Base-by-base conservation (phyloP, 2,113 vertebrate species). In the Onychostruthus taczanowskii region DNA sequence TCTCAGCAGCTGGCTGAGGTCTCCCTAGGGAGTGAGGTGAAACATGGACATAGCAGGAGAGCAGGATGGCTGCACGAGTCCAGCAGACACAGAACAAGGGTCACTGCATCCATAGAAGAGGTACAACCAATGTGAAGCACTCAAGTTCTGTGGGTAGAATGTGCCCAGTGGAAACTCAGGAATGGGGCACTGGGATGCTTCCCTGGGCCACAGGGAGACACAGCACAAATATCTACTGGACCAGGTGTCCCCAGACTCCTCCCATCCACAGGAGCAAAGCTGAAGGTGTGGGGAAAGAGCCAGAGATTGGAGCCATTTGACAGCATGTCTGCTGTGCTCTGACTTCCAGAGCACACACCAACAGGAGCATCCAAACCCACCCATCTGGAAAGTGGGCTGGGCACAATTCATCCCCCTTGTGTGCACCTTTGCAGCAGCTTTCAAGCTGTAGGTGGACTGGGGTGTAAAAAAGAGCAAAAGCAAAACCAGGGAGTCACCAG, bases 81-180 rank as follows among this genome's bases (percentile, higher is more conserved):
- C 67, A n/a, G 74, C 84, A 84, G 67, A 18, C 13, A 33, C 11
- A 1, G 53, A 16, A 19, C 7, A 1, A 77, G 41, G 73, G 44
- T 18, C 8, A 0, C 20, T 15, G 22, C 17, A 11, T 23, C 58
- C 43, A 6, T 0, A 8, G 61, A 7, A 19, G 31, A 39, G 19
- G 13, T n/a, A 18, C 0, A 0, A 77, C 26, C 55, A 37, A 35
- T 43, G 23, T 50, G 22, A 63, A 43, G 23, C 2, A 0, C 68
- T 69, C 68, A n/a, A 31, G 23, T 1, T 5, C 61, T 58, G 74
- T 50, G 20, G 27, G 19, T 39, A 22, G 69, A 55, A 28, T 7
- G 18, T 2, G 17, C 35, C 64, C 69, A 35, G 4, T 0, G 3
- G 18, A 46, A 67, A 56, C 20, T n/a, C 3, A 0, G 24, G 44